These are phyloP conservation scores for Chelonoidis abingdonii DNA, from an alignment of 2,113 vertebrate species.

Conservation along the genomic window DNA sequence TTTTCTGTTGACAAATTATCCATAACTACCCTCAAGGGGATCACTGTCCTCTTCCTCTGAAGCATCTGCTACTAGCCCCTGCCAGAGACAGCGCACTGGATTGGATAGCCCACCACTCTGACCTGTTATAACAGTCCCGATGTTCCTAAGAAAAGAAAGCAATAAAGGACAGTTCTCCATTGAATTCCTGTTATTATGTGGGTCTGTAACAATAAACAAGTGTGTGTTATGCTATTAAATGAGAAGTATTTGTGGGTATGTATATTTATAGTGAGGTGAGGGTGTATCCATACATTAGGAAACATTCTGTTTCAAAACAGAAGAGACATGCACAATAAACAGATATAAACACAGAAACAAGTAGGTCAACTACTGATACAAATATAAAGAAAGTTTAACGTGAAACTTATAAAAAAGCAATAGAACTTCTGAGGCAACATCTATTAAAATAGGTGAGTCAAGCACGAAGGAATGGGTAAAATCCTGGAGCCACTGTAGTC, in stretches of 20 bases:
- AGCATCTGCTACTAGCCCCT: background rate
- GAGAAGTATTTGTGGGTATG: accelerated
- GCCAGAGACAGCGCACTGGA: background rate
- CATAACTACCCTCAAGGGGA: background rate
- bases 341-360: background rate
- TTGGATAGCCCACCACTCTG: background rate
- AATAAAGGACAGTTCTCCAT: background rate
- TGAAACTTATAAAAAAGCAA: background rate
- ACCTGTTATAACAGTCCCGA: background rate
- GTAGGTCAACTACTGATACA: background rate
- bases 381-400: accelerated
- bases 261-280: background rate
- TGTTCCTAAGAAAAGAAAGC: background rate
- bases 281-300: background rate
- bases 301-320: background rate
- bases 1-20: background rate
- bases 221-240: accelerated
- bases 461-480: background rate
- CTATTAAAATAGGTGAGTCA: accelerated
- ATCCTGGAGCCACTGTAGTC: background rate
- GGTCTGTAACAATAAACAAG: background rate
- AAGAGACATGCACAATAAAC: background rate
- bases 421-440: background rate
- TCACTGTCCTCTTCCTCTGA: background rate
- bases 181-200: background rate